A percentile compares a stretch with the other conserved stretches of the same genome.
These are phyloP conservation scores for Isurus oxyrinchus DNA, from an alignment of 2,113 vertebrate genomes.

Conservation along the genomic window DNA sequence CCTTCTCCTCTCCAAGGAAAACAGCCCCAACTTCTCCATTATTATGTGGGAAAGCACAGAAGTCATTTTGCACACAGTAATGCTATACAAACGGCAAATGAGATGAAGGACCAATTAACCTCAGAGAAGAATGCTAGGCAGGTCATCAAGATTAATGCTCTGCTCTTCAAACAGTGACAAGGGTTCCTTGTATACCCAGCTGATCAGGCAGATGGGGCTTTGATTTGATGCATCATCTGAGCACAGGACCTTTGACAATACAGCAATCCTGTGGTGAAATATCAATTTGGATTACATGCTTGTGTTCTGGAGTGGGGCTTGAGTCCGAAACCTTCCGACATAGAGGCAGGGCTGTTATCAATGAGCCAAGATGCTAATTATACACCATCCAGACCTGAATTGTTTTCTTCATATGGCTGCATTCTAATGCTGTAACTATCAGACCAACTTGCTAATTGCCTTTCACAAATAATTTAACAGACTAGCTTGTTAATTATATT, in stretches of 20 bases:
- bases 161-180: neutral
- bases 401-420: neutral
- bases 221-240: neutral
- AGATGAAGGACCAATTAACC: neutral
- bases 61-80: neutral
- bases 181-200: neutral
- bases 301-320: neutral
- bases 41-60: neutral
- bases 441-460: neutral
- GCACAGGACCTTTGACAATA: neutral
- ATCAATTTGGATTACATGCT: neutral
- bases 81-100: neutral
- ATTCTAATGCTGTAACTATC: neutral
- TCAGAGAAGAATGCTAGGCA: neutral
- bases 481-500: neutral
- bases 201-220: no score
- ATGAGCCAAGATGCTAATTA: neutral
- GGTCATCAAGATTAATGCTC: neutral
- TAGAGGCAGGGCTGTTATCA: neutral
- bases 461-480: conserved; percentile 1
- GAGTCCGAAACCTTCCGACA: neutral
- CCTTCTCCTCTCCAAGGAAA: no score
- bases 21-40: neutral
- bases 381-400: neutral
- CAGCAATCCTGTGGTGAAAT: neutral